These are phyloP conservation scores for Mylabris sibirica DNA, from an alignment of 2,888 invertebrate genomes.

Conservation along the genomic window DNA sequence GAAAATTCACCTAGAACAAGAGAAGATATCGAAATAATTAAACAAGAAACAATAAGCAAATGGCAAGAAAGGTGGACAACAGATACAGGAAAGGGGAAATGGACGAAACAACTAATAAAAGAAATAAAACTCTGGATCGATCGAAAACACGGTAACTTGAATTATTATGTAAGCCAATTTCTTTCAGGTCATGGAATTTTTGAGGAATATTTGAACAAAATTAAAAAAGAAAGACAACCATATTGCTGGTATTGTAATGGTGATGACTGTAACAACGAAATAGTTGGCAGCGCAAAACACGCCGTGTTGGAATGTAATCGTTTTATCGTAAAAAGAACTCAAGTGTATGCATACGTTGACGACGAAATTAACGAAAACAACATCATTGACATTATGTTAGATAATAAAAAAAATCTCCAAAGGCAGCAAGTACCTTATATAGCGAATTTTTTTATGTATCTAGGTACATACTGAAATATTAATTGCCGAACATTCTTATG, in stretches of 20 bases:
- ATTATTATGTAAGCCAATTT: conserved; percentile 22
- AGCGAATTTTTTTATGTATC: too few relatives aligned
- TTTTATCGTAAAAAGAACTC: too few relatives aligned
- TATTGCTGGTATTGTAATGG: conserved; percentile 1
- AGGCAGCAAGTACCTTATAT: too few relatives aligned
- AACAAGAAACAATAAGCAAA: background rate
- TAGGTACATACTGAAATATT: too few relatives aligned
- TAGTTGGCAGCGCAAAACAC: too few relatives aligned
- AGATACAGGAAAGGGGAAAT: conserved; percentile 8
- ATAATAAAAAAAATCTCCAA: too few relatives aligned
- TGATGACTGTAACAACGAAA: background rate
- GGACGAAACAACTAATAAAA: conserved; percentile 22
- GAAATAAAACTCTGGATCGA: conserved; percentile 17
- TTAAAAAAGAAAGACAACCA: background rate
- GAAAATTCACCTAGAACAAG: background rate
- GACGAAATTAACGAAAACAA: too few relatives aligned
- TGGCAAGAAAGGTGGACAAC: conserved; percentile 19
- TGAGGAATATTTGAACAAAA: conserved; percentile 13
- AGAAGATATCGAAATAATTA: background rate
- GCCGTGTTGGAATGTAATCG: too few relatives aligned
- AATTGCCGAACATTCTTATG: too few relatives aligned
- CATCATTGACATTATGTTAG: too few relatives aligned
- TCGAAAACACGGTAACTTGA: conserved; percentile 18
- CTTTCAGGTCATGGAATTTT: conserved; percentile 25
- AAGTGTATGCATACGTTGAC: too few relatives aligned